Base-by-base conservation (phyloP, 2,113 vertebrate genomes). In the Orientallactaga bullata region DNA sequence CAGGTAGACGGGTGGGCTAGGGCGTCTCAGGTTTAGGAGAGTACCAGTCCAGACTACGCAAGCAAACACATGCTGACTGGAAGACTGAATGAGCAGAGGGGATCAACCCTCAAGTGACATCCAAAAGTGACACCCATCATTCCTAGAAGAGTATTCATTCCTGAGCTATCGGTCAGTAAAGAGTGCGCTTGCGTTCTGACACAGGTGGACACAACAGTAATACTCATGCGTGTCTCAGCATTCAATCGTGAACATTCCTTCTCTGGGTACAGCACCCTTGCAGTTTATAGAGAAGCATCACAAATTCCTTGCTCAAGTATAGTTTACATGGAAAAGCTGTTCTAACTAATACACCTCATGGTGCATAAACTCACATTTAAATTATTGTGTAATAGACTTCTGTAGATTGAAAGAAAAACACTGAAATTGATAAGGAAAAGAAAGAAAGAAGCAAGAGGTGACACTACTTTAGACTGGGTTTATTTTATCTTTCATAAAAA, bases 291-390 rank as follows among this genome's bases (percentile, higher is more conserved):
- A 58, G 79, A 90, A 88, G 65, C 21, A 24, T 21, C 61, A 58
- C 15, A 17, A 89, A 68, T 63, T 39, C 58, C 51, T 63, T 37
- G 91, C 51, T 68, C 55, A 85, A 74, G 39, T 69, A 66, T 91
- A 83, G 30, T 78, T 82, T 37, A 84, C 58, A 21, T 61, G 66
- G 15, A 66, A 55, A 89, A 95, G 18, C 30, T 42, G 72, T 58
- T 73, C 94, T 68, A 80, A 11, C 61, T 11, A 39, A 30, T 32
- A 68, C 24, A 74, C 76, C 30, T 69, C 20, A 66, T 51, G 37
- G 39, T 58, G 13, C 65, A 71, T 35, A 55, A 69, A 79, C 89
- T 89, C n/a, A 60, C 72, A 63, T 91, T 58, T 89, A 30, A 93
- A 84, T 80, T 63, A 58, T 11, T n/a, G 61, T 71, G 73, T 77